Conservation (phyloP, 2,797 vertebrate genomes). For the Trematomus bernacchii region DNA sequence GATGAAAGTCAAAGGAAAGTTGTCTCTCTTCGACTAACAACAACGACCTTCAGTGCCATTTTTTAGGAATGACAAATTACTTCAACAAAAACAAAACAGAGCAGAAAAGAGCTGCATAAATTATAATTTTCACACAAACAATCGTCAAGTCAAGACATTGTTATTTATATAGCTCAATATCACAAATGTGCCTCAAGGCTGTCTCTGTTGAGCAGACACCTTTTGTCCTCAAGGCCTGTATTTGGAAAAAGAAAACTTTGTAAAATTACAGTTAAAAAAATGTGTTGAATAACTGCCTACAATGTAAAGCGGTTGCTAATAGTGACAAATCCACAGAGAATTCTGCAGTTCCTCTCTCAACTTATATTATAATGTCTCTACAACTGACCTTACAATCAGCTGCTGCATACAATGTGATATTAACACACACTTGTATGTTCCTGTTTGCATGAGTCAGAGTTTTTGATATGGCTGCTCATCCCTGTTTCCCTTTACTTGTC, state of each 20-base stretch:
- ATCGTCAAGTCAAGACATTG: neutral
- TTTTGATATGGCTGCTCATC: conserved; percentile 17
- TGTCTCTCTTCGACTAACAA: neutral
- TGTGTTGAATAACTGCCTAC: neutral
- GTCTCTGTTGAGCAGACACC: neutral
- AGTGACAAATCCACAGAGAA: neutral
- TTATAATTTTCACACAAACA: neutral
- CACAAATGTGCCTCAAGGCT: too few relatives aligned
- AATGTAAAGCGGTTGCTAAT: neutral
- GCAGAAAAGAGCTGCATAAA: neutral
- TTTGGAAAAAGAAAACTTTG: neutral
- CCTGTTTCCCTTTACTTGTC: conserved; percentile 10
- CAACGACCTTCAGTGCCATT: neutral
- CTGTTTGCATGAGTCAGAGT: conserved; percentile 9
- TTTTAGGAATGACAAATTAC: neutral
- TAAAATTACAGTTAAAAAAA: too few relatives aligned
- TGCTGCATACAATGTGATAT: neutral
- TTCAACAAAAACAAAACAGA: neutral
- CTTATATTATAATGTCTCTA: neutral
- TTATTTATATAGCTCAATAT: neutral
- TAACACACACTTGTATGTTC: neutral
- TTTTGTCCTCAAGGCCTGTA: neutral
- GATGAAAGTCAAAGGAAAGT: neutral
- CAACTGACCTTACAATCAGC: conserved; percentile 21
- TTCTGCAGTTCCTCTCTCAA: neutral